Base-by-base conservation (phyloP, 2,113 vertebrate genomes). In the Galeopterus variegatus region DNA sequence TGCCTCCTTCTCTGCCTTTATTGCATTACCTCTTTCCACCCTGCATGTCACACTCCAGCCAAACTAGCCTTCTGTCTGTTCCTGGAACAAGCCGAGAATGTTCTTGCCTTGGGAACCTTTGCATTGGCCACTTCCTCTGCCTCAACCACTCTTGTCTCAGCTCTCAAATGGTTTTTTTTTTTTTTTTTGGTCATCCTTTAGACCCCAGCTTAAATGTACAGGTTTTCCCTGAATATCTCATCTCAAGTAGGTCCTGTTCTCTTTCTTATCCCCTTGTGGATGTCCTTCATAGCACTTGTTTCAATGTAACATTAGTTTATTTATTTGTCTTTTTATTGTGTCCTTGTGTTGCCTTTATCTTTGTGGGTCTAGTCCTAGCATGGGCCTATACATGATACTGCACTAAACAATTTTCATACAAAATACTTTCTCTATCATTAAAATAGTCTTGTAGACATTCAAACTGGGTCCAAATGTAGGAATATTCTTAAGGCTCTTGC, bases 401-500 rank as follows among this genome's bases (percentile, higher is more conserved):
- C 45, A 36, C 19, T 92, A 54, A 81, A 81, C 24, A 56, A 41
- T 56, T 95, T 89, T 3, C 81, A 50, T 81, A 31, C 54, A 79
- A 92, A 93, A 94, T 4, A 70, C 31, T 97, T 73, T 54, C 45
- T 64, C 69, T 65, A 70, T 76, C 56, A 28, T 96, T 52, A 41
- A 48, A 33, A 45, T 92, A 31, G 15, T 94, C 96, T 95, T n/a
- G 62, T 24, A 65, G 50, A 41, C 18, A n/a, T 62, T 90, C 69
- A 95, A 85, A 82, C 11, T 54, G 23, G 28, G 12, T 81, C 60
- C 96, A 90, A 90, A 9, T 79, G 6, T 48, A 83, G 48, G 12
- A 90, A 56, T 36, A 94, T 94, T 86, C 84, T 60, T 90, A 92
- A 90, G 62, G 6, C 11, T 90, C 48, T 96, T 94, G 33, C 15